Evolutionary conservation across 2,888 invertebrate genomes (phyloP).

Genomic region (Arctia plantaginis): DNA sequence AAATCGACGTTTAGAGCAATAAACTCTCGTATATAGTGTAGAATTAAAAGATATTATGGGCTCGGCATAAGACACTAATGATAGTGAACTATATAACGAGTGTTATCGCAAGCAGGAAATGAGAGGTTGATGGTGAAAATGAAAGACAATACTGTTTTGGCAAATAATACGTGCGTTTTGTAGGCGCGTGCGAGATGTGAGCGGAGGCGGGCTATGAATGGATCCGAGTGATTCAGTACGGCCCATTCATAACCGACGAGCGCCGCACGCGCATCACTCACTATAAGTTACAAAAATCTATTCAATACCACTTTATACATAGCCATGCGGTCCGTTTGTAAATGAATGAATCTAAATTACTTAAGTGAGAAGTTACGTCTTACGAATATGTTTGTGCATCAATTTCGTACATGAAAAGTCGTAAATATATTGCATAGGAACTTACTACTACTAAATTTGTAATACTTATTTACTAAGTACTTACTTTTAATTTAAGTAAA

Average conservation of each 20-base stretch:
- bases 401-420: not conserved
- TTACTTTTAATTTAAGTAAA: too few species aligned
- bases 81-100: conserved; percentile 54
- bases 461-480: not conserved
- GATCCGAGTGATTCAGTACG: conserved; percentile 79
- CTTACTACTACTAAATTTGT: too few species aligned
- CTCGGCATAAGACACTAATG: conserved; percentile 43
- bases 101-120: conserved; percentile 73
- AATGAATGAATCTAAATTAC: conserved; percentile 38
- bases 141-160: conserved; percentile 75
- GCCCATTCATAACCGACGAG: conserved; percentile 74
- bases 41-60: conserved; percentile 47
- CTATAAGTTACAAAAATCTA: conserved; percentile 57
- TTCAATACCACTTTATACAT: conserved; percentile 61
- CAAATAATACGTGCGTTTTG: conserved; percentile 71
- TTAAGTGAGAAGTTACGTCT: conserved; percentile 27
- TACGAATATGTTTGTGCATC: not conserved
- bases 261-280: conserved; percentile 64
- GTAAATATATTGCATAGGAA: not conserved
- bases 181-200: conserved; percentile 74
- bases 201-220: conserved; percentile 81
- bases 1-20: conserved; percentile 50
- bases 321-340: conserved; percentile 50
- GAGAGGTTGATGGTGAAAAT: conserved; percentile 75
- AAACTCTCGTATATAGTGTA: conserved; percentile 33